Base-by-base conservation (phyloP, 1,140 invertebrate genomes). In the Pomphorhynchus laevis region DNA sequence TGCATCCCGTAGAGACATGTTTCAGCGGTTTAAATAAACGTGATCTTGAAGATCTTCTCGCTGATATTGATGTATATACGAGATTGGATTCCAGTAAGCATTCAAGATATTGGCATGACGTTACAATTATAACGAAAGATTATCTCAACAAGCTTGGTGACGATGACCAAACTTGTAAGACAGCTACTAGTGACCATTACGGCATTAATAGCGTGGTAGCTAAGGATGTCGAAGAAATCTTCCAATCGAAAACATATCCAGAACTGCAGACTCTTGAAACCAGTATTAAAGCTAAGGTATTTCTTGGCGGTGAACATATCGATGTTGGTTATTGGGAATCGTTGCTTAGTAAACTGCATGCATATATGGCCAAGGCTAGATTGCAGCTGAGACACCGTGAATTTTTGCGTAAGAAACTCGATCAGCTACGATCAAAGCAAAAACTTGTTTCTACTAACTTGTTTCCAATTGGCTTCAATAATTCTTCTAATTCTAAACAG, bases 321-420 rank as follows among this genome's bases (percentile, higher is more conserved):
- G 84, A 98, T 61, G 72, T 91, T 44, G 74, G 73, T 35, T 93
- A 89, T 57, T 95, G 82, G 80, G 82, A 93, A 59, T 75, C 72
- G 34, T 56, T 93, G 33, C 61, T 86, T 6, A 74, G 73, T 27
- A 72, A 86, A 54, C 59, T 93, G 3, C 82, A 77, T 66, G 80
- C 80, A 4, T 75, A 89, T 55, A 82, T 84, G 67, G 79, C 86
- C 0, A 65, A 76, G 47, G 76, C 77, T 4, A 61, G 82, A 25
- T 62, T 95, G 1, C 62, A 75, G 43, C 80, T 93, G 59, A 59
- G 73, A 8, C 84, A 95, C 61, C 72, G 84, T 56, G 69, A 74
- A 44, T 76, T 79, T 53, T 59, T 91, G n/a, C 65, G 67, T 31
- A 66, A 70, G 48, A 89, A 91, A 60, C 59, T 93, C 41, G 67